A percentile compares a stretch with the other conserved stretches of the same genome.
phyloP scores from a whole-genome alignment of 2,113 vertebrate species.

The Pan paniscus region DNA sequence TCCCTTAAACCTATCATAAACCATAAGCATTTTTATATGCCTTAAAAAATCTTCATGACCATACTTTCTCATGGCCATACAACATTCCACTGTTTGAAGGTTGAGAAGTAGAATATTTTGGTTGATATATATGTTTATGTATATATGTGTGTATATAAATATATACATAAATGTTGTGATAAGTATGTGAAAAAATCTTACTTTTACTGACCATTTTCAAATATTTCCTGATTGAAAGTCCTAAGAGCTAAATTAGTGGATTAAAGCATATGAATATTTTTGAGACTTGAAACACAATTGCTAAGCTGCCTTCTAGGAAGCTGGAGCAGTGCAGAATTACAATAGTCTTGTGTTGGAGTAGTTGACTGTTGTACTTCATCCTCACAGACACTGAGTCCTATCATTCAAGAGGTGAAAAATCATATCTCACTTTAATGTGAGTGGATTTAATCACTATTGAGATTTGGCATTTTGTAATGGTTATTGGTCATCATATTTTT shows the following conservation, averaged over 20 bases:
- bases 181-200: background rate
- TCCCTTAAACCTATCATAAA: background rate
- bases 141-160: background rate
- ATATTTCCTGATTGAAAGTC: background rate
- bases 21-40: background rate
- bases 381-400: background rate
- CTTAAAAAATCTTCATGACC: background rate
- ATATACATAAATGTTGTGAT: background rate
- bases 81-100: background rate
- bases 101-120: background rate
- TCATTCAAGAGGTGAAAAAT: background rate
- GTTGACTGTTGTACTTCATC: background rate
- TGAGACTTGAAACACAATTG: background rate
- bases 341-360: background rate
- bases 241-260: slow-evolving; percentile 1
- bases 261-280: background rate
- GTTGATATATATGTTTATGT: background rate
- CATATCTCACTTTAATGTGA: background rate
- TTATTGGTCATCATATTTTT: no score
- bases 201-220: background rate
- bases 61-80: background rate
- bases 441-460: background rate
- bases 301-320: slow-evolving; percentile 4
- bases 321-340: background rate
- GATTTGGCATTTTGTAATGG: background rate